Evolutionary conservation across 2,797 vertebrate genomes (phyloP).

Genomic region (Aviceda leuphotes): DNA sequence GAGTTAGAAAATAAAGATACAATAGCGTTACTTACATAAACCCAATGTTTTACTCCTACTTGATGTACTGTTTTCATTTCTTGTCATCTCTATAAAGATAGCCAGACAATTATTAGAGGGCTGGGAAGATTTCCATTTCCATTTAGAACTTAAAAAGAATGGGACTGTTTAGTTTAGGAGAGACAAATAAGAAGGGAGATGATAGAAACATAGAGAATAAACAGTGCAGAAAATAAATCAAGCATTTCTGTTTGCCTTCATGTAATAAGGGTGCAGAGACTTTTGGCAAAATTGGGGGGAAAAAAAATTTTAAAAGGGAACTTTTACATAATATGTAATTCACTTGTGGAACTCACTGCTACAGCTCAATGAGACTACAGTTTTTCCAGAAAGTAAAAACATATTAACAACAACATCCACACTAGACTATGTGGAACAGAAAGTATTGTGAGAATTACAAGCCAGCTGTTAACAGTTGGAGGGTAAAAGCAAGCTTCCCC

Average conservation of each 20-base stretch:
- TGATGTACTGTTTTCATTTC: background rate
- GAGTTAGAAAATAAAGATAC: background rate
- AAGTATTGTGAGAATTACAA: background rate
- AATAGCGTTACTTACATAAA: background rate
- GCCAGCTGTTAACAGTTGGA: background rate
- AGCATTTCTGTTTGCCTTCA: background rate
- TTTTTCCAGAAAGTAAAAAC: background rate
- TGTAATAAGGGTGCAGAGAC: background rate
- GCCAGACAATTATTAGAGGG: background rate
- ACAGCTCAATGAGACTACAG: background rate
- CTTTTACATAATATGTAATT: background rate
- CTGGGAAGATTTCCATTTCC: background rate
- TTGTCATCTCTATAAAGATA: background rate
- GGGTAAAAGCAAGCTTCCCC: background rate
- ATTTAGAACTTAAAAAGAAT: conserved; percentile 1
- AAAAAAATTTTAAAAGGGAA: background rate
- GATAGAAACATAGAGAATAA: background rate
- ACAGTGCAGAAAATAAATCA: background rate
- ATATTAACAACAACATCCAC: background rate
- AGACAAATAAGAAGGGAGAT: background rate
- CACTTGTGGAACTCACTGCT: background rate
- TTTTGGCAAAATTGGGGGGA: background rate
- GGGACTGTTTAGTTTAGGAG: background rate
- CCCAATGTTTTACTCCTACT: background rate
- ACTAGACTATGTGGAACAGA: background rate